Percentiles rank a stretch among this genome's conserved stretches.
Evolutionary conservation across 2,113 vertebrate genomes (phyloP).

Genomic region (Zosterops borbonicus): DNA sequence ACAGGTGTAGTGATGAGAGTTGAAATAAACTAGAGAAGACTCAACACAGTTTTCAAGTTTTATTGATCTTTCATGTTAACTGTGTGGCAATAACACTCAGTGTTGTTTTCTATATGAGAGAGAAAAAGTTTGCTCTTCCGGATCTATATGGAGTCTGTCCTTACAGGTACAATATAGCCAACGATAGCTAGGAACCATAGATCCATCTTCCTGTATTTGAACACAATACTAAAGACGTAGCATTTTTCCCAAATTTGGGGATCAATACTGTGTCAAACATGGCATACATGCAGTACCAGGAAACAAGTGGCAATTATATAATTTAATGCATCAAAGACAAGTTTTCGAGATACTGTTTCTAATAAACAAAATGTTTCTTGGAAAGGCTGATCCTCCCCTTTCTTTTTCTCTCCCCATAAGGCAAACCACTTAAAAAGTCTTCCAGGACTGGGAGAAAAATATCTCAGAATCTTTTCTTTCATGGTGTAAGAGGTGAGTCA

Average conservation of each 20-base stretch:
- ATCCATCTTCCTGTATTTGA: slow-evolving; percentile 9
- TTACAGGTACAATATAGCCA: slow-evolving; percentile 31
- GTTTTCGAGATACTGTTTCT: slow-evolving; percentile 39
- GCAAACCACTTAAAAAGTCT: background rate
- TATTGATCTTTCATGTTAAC: slow-evolving; percentile 50
- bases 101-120: background rate
- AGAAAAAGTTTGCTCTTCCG: slow-evolving; percentile 2
- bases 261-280: slow-evolving; percentile 10
- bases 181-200: background rate
- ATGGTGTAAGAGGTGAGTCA: slow-evolving; percentile 3
- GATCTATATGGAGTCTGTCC: background rate
- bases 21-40: slow-evolving; percentile 61
- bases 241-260: background rate
- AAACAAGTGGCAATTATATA: background rate
- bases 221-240: slow-evolving; percentile 24
- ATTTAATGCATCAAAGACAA: slow-evolving; percentile 9
- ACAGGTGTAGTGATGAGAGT: slow-evolving; percentile 9
- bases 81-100: slow-evolving; percentile 3
- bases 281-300: slow-evolving; percentile 5
- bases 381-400: background rate
- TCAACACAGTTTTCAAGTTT: slow-evolving; percentile 49
- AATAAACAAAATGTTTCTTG: background rate
- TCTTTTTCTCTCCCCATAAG: background rate
- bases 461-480: slow-evolving; percentile 25
- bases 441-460: background rate